A percentile compares a stretch with the other conserved stretches of the same genome.
These are phyloP conservation scores for Pseudomyrmex pallidus DNA, from an alignment of 1,140 invertebrate species.

Conservation along the genomic window DNA sequence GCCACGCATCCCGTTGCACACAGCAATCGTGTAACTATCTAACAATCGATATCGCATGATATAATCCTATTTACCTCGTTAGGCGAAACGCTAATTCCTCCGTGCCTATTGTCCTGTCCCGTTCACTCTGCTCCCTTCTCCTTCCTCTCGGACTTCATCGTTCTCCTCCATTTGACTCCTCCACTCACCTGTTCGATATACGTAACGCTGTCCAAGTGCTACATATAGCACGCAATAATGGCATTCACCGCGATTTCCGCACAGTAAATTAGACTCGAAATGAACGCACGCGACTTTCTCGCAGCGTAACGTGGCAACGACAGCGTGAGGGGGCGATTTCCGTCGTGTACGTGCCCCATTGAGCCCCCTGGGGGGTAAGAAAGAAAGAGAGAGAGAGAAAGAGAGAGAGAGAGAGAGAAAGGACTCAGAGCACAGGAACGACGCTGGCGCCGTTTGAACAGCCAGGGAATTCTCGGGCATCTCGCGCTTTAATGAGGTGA, in stretches of 20 bases:
- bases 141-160: constrained; percentile 19
- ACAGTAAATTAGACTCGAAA: constrained; percentile 72
- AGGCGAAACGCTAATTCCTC: constrained; percentile 68
- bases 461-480: constrained; percentile 64
- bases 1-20: constrained; percentile 35
- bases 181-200: constrained; percentile 48
- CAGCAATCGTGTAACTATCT: constrained; percentile 22
- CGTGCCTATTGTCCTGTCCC: background rate
- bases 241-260: constrained; percentile 68
- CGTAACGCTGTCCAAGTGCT: constrained; percentile 61
- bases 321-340: background rate
- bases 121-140: constrained; percentile 21
- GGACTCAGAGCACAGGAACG: no score
- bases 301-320: constrained; percentile 29
- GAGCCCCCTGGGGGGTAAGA: background rate
- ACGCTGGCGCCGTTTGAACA: constrained; percentile 26
- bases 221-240: constrained; percentile 59
- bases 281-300: constrained; percentile 74
- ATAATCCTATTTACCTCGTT: constrained; percentile 74
- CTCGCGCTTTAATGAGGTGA: constrained; percentile 76
- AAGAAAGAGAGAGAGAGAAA: background rate
- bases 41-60: constrained; percentile 65
- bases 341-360: constrained; percentile 48
- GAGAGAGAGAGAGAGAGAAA: background rate
- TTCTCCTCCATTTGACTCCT: constrained; percentile 21